Evolutionary conservation across 2,888 invertebrate species (phyloP).

Genomic region (Aleiodes alternator): DNA sequence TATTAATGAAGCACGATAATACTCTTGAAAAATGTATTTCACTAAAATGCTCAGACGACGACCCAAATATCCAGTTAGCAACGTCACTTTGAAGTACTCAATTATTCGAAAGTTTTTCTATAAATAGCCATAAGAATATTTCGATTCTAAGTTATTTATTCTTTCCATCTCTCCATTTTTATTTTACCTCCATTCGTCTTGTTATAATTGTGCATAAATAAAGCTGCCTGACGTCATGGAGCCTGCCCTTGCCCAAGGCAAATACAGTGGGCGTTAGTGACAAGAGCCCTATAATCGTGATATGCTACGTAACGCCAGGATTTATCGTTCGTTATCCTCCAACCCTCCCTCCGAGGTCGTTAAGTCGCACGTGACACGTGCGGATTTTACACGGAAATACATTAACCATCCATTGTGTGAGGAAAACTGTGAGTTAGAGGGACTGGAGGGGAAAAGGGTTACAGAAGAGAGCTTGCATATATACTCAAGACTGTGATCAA

Average conservation of each 20-base stretch:
- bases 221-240: conserved; percentile 1
- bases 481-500: not conserved
- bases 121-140: conserved; percentile 9
- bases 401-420: conserved; percentile 35
- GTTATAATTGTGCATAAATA: conserved; percentile 32
- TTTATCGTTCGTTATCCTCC: conserved; percentile 15
- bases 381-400: conserved; percentile 44
- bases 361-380: conserved; percentile 45
- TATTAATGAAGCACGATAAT: not conserved
- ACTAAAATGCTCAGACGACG: not conserved
- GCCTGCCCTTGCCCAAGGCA: conserved; percentile 15
- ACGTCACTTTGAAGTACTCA: conserved; percentile 1
- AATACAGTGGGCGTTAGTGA: conserved; percentile 26
- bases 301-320: conserved; percentile 17
- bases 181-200: conserved; percentile 18
- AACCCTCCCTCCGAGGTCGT: conserved; percentile 21
- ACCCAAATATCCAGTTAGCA: conserved; percentile 27
- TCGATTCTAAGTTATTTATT: not conserved
- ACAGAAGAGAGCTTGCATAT: conserved; percentile 12
- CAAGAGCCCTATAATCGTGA: conserved; percentile 29
- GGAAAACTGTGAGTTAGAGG: conserved; percentile 5
- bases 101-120: not conserved
- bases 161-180: conserved; percentile 28
- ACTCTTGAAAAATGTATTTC: not conserved
- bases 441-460: conserved; percentile 23